Evolutionary conservation across 2,888 invertebrate species (phyloP).

Genomic region (Girardia tigrina): DNA sequence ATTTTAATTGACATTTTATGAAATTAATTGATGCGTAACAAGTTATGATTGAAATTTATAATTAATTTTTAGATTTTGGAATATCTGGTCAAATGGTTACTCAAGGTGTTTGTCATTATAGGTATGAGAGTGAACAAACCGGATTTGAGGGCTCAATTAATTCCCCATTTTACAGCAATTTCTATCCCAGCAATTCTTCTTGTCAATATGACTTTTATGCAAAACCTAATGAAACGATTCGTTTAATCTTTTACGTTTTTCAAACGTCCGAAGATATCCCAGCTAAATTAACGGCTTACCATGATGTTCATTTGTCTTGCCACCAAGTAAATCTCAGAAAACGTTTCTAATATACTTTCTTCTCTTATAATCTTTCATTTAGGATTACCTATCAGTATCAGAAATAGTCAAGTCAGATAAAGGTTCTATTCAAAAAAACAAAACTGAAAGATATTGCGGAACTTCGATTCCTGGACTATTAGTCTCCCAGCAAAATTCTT

Average conservation of each 20-base stretch:
- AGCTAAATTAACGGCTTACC: not conserved
- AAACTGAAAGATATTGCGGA: slow-evolving; percentile 64
- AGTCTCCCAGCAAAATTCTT: slow-evolving; percentile 73
- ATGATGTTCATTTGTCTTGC: not conserved
- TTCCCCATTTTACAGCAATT: slow-evolving; percentile 86
- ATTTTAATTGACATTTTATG: no score
- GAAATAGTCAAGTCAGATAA: not conserved
- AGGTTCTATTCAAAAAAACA: not conserved
- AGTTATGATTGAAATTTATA: not conserved
- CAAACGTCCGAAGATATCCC: slow-evolving; percentile 25
- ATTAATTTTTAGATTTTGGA: slow-evolving; percentile 30
- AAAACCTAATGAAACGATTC: slow-evolving; percentile 24
- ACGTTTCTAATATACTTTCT: not conserved
- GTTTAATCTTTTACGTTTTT: slow-evolving; percentile 19
- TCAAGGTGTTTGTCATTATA: slow-evolving; percentile 27
- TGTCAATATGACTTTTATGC: slow-evolving; percentile 31
- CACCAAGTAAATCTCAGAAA: slow-evolving; percentile 9
- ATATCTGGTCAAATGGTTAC: slow-evolving; percentile 28
- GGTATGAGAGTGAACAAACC: slow-evolving; percentile 24
- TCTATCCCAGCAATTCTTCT: slow-evolving; percentile 30
- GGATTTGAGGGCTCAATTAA: slow-evolving; percentile 75
- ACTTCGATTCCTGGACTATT: slow-evolving; percentile 78
- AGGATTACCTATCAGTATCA: slow-evolving; percentile 24
- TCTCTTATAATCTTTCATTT: not conserved
- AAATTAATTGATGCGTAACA: not conserved